Evolutionary conservation across 1,140 invertebrate genomes (phyloP).

Genomic region (Lepidurus couesii): DNA sequence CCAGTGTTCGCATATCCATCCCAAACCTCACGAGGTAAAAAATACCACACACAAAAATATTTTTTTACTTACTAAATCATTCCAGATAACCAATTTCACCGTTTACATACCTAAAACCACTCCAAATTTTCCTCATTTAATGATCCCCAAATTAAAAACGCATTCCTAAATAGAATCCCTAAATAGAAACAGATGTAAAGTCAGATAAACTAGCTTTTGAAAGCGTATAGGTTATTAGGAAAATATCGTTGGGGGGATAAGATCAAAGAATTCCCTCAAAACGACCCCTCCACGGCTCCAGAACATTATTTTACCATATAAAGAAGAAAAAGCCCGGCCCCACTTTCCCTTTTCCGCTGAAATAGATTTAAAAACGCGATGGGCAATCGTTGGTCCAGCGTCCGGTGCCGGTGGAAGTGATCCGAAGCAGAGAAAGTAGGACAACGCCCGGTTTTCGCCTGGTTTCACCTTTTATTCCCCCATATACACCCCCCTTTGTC

Average conservation of each 20-base stretch:
- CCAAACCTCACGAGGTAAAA: conserved; percentile 51
- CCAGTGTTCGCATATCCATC: conserved; percentile 51
- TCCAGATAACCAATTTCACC: conserved; percentile 23
- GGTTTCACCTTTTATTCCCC: neutral
- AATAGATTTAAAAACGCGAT: conserved; percentile 1
- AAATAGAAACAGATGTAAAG: neutral
- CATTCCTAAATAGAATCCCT: neutral
- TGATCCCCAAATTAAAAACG: neutral
- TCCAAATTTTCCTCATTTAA: neutral
- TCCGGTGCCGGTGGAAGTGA: conserved; percentile 20
- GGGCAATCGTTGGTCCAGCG: neutral
- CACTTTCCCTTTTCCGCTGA: conserved; percentile 5
- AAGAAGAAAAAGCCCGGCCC: neutral
- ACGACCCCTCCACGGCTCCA: too few relatives aligned
- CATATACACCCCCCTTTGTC: neutral
- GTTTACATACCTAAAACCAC: neutral
- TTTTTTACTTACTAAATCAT: conserved; percentile 30
- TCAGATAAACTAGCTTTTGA: neutral
- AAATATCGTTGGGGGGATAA: neutral
- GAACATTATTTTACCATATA: too few relatives aligned
- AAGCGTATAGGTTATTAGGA: too few relatives aligned
- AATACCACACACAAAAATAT: neutral
- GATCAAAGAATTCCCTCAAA: neutral
- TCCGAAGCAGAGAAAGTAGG: conserved; percentile 18
- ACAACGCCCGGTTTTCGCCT: neutral